Evolutionary conservation across 2,113 vertebrate genomes (phyloP).

Genomic region (Brachyhypopomus gauderio): DNA sequence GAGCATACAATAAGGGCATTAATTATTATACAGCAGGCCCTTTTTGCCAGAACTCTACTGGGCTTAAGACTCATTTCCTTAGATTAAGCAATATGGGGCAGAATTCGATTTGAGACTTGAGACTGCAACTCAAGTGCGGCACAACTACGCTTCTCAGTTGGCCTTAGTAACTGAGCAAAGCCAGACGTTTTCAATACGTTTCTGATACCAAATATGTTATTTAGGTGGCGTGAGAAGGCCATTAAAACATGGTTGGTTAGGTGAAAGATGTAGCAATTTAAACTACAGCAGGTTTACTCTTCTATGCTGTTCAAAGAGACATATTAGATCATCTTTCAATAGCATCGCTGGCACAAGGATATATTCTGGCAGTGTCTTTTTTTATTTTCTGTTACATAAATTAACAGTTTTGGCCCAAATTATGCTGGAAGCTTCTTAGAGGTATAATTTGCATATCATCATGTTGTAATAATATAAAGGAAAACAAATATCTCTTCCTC

Average conservation of each 20-base stretch:
- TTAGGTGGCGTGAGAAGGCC: conserved; percentile 17
- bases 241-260: not conserved
- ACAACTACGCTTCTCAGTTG: conserved; percentile 40
- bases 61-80: conserved; percentile 30
- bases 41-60: not conserved
- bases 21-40: not conserved
- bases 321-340: not conserved
- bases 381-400: not conserved
- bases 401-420: too few relatives aligned
- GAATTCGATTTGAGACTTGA: conserved; percentile 2
- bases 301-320: not conserved
- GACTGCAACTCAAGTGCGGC: conserved; percentile 10
- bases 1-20: not conserved
- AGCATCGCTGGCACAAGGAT: not conserved
- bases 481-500: not conserved
- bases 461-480: not conserved
- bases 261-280: conserved; percentile 2
- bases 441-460: not conserved
- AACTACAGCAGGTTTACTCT: not conserved
- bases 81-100: conserved; percentile 17
- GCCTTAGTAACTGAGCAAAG: not conserved
- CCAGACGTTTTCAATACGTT: conserved; percentile 1
- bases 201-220: conserved; percentile 18
- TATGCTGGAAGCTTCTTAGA: too few relatives aligned
- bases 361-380: not conserved